Evolutionary conservation across 2,888 invertebrate genomes (phyloP).

Genomic region (Chloroclysta siterata): DNA sequence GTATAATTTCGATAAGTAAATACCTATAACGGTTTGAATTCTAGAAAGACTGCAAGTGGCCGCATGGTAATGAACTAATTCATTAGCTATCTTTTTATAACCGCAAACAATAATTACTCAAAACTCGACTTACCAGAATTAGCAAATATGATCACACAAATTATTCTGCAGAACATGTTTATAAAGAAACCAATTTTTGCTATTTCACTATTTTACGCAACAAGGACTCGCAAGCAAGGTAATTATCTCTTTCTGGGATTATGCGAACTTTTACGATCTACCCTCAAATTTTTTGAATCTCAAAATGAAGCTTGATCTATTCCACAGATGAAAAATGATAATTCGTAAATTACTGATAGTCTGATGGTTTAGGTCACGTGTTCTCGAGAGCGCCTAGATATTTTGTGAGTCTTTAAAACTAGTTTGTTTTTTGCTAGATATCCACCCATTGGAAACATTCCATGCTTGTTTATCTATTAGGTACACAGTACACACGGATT

Average conservation of each 20-base stretch:
- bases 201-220: neutral
- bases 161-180: slow-evolving; percentile 46
- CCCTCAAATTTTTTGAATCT: too few relatives aligned
- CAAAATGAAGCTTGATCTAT: too few relatives aligned
- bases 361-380: neutral
- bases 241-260: too few relatives aligned
- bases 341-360: too few relatives aligned
- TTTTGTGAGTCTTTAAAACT: neutral
- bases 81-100: slow-evolving; percentile 18
- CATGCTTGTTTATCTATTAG: neutral
- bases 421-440: slow-evolving; percentile 11
- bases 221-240: neutral
- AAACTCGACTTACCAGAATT: slow-evolving; percentile 49
- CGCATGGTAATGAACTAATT: slow-evolving; percentile 1
- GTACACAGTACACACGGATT: too few relatives aligned
- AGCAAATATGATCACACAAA: slow-evolving; percentile 46
- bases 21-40: slow-evolving; percentile 3
- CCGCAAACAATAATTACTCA: slow-evolving; percentile 25
- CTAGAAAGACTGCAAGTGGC: slow-evolving; percentile 4
- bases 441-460: slow-evolving; percentile 10
- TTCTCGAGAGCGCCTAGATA: neutral
- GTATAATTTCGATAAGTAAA: too few relatives aligned
- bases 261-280: too few relatives aligned
- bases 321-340: too few relatives aligned
- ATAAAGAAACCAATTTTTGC: neutral